phyloP scores from a whole-genome alignment of 2,113 vertebrate genomes.

The Serranochromis macrocephalus region DNA sequence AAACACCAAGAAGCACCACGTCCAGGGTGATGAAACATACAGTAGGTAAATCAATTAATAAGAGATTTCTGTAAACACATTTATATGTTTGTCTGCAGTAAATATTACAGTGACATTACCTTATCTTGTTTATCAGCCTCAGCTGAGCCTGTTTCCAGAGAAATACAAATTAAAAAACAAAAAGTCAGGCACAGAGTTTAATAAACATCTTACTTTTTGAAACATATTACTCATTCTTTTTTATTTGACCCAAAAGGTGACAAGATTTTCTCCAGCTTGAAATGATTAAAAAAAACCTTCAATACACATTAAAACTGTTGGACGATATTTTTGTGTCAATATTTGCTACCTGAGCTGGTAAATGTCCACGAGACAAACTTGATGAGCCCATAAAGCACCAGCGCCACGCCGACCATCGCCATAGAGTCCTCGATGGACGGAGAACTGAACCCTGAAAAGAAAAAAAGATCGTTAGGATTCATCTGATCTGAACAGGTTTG shows the following conservation, averaged over 20 bases:
- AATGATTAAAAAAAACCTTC: rapidly evolving
- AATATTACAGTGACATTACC: slow-evolving; percentile 8
- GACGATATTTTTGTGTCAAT: rapidly evolving
- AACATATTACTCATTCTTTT: rapidly evolving
- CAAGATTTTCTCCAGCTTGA: rapidly evolving
- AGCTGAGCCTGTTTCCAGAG: slow-evolving; percentile 18
- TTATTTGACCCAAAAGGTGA: rapidly evolving
- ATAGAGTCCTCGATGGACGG: slow-evolving; percentile 75
- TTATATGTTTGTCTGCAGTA: neutral
- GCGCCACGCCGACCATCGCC: slow-evolving; percentile 73
- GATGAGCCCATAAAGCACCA: slow-evolving; percentile 70
- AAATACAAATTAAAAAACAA: neutral
- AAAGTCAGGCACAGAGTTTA: neutral
- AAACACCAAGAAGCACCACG: neutral
- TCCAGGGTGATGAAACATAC: neutral
- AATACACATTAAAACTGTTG: neutral
- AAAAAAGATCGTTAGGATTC: neutral
- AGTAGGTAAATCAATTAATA: rapidly evolving
- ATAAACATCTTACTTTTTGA: neutral
- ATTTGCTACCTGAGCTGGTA: slow-evolving; percentile 50
- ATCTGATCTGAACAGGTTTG: neutral
- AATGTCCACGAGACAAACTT: slow-evolving; percentile 67
- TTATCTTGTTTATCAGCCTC: slow-evolving; percentile 30
- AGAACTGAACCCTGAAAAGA: slow-evolving; percentile 53
- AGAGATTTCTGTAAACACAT: neutral